A percentile compares a stretch with the other conserved stretches of the same genome.
These are phyloP conservation scores for Lasioglossum vierecki DNA, from an alignment of 2,888 invertebrate genomes.

Conservation along the genomic window DNA sequence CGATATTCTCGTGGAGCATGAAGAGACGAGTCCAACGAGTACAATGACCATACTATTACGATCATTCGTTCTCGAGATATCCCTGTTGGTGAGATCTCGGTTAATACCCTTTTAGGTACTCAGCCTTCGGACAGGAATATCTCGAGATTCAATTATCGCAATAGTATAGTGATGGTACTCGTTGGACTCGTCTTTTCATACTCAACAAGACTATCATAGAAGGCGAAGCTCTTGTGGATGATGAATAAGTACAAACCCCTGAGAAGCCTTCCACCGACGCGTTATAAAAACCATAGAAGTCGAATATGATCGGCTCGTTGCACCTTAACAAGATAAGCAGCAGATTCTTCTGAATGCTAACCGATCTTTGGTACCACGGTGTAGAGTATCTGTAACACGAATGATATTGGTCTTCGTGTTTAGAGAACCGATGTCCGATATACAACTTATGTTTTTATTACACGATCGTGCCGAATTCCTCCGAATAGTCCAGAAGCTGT, in stretches of 20 bases:
- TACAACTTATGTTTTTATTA: background rate
- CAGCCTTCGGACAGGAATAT: background rate
- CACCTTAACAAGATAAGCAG: slow-evolving; percentile 46
- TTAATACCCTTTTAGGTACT: background rate
- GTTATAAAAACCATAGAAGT: slow-evolving; percentile 17
- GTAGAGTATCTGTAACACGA: slow-evolving; percentile 36
- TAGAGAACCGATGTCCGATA: too few species aligned
- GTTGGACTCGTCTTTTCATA: too few species aligned
- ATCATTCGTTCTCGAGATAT: too few species aligned
- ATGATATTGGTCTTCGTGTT: background rate
- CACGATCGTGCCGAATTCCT: background rate
- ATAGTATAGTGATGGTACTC: too few species aligned
- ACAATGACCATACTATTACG: too few species aligned
- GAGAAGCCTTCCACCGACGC: slow-evolving; percentile 24
- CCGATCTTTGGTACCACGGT: slow-evolving; percentile 33
- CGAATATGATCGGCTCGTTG: slow-evolving; percentile 10
- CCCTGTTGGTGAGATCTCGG: too few species aligned
- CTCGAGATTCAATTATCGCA: background rate
- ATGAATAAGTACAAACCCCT: background rate
- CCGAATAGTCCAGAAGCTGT: background rate
- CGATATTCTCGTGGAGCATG: too few species aligned
- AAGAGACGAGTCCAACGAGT: too few species aligned
- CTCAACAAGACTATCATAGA: too few species aligned
- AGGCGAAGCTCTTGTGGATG: background rate
- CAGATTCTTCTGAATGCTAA: slow-evolving; percentile 36